phyloP scores from a whole-genome alignment of 2,888 invertebrate species.

The Pecten maximus region DNA sequence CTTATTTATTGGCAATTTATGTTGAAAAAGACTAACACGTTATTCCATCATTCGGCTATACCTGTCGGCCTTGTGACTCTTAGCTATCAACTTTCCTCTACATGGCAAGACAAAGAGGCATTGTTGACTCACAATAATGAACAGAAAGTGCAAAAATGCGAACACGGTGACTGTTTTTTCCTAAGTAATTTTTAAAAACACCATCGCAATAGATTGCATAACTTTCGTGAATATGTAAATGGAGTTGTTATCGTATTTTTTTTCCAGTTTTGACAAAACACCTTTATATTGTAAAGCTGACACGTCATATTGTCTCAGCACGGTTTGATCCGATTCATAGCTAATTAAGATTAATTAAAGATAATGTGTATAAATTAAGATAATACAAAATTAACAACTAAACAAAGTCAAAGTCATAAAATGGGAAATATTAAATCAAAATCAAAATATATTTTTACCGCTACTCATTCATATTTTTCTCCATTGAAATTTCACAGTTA shows the following conservation, averaged over 20 bases:
- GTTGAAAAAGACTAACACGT: neutral
- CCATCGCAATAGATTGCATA: neutral
- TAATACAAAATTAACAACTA: too few species aligned
- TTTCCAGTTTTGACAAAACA: too few species aligned
- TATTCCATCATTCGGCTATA: slow-evolving; percentile 8
- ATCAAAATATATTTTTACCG: too few species aligned
- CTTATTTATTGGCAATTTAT: slow-evolving; percentile 14
- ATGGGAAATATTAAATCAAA: too few species aligned
- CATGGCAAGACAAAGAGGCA: neutral
- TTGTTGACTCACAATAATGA: neutral
- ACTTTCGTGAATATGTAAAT: neutral
- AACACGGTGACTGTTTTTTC: neutral
- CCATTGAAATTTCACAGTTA: too few species aligned
- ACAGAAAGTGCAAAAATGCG: neutral
- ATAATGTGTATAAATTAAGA: too few species aligned
- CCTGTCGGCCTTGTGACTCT: neutral
- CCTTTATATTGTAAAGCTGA: neutral
- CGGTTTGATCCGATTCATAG: too few species aligned
- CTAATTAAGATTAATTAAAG: too few species aligned
- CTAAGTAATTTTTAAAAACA: neutral
- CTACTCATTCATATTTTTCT: too few species aligned
- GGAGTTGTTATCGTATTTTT: too few species aligned
- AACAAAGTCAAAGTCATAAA: too few species aligned
- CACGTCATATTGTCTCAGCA: neutral
- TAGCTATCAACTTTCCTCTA: neutral